Conservation (phyloP, 2,888 invertebrate genomes). For the Sarcophaga carnaria region DNA sequence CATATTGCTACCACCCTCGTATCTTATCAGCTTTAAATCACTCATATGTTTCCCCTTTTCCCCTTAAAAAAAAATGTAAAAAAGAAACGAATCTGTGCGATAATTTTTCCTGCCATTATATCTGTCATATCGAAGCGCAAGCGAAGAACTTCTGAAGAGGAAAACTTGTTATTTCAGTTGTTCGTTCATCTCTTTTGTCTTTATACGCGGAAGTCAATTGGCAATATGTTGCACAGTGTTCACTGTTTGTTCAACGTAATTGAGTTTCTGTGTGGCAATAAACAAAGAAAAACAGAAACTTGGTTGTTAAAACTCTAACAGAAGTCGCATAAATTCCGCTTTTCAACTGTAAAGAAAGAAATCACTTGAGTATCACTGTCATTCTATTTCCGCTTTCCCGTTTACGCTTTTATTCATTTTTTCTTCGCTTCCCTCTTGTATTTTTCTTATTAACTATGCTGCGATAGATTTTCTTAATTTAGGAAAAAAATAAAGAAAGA, state of each 20-base stretch:
- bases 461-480: too few species aligned
- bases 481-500: too few species aligned
- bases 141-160: not conserved
- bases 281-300: not conserved
- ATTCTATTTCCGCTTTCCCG: too few species aligned
- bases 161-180: not conserved
- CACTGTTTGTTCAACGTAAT: slow-evolving; percentile 36
- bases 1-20: too few species aligned
- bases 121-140: not conserved
- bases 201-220: slow-evolving; percentile 20
- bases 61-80: too few species aligned
- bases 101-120: not conserved
- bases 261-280: slow-evolving; percentile 6
- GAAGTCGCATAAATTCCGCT: not conserved
- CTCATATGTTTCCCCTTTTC: too few species aligned
- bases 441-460: too few species aligned
- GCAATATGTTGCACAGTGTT: slow-evolving; percentile 21
- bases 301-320: slow-evolving; percentile 17
- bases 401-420: not conserved
- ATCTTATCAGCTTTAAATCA: too few species aligned
- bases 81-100: not conserved
- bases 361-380: not conserved
- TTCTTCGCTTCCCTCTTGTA: not conserved
- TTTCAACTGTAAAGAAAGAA: not conserved
- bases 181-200: slow-evolving; percentile 5